phyloP scores from a whole-genome alignment of 2,113 vertebrate species.

The Alouatta palliata region DNA sequence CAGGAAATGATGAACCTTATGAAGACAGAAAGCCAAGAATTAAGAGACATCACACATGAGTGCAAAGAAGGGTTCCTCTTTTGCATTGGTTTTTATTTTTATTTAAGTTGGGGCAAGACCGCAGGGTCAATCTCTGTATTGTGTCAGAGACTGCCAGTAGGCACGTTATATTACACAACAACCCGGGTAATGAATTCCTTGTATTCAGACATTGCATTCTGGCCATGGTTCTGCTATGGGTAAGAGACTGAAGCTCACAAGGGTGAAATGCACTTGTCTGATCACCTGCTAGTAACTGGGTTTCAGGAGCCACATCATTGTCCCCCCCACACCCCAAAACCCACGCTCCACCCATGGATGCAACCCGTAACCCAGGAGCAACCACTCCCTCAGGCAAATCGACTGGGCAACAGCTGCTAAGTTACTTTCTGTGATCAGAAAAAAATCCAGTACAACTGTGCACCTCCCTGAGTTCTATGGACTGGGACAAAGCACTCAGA shows the following conservation, averaged over 20 bases:
- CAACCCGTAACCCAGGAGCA: background rate
- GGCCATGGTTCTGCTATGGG: background rate
- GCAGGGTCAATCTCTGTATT: background rate
- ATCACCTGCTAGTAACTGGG: background rate
- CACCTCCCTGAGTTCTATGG: background rate
- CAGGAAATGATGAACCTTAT: background rate
- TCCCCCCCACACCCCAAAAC: background rate
- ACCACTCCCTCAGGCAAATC: background rate
- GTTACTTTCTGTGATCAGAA: background rate
- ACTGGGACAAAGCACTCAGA: background rate
- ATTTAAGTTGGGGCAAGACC: background rate
- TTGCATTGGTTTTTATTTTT: background rate
- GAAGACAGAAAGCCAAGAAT: background rate
- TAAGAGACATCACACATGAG: background rate
- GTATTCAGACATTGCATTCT: background rate
- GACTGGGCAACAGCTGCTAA: background rate
- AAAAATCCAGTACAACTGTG: rapidly evolving
- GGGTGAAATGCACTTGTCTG: background rate
- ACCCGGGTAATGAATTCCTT: rapidly evolving
- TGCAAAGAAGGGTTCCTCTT: background rate
- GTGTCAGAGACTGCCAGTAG: background rate
- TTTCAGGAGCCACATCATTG: background rate
- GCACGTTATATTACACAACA: rapidly evolving
- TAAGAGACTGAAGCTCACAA: background rate
- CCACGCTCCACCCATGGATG: too few species aligned